Evolutionary conservation across 1,140 invertebrate genomes (phyloP), one percentile per base, ranked within the genome.

Genomic region (Gonioctena quinquepunctata): DNA sequence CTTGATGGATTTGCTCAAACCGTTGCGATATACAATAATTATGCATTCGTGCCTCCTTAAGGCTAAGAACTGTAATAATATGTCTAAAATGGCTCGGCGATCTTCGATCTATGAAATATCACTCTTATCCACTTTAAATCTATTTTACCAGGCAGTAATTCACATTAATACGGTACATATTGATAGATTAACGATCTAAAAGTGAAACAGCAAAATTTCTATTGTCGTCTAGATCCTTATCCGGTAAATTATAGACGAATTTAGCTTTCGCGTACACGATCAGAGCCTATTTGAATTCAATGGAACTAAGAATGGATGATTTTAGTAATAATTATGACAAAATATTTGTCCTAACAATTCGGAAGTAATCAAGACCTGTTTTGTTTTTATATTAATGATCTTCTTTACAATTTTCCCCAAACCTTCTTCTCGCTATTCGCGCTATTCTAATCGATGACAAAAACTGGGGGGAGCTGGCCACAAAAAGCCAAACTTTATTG

Each of bases 41-140:
- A 66, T 66, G 50, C 23, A 23, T 66, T 64, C 63, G 63, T 66
- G 63, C 33, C 21, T 54, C 63, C 63, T 54, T 66, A 42, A 66
- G 63, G 63, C 63, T 54, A 66, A 54, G 48, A 66, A 54, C 63
- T 54, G 50, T 66, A 54, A 66, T 66, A 54, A 54, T 66, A 66
- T 23, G 33, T 66, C 33, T 66, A 66, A 54, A 66, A 66, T 54
- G 63, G 22, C 59, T n/a, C 16, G 33, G 33, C 16, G 33, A 42
- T 42, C 33, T 56, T 56, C 52, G 57, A 23, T 60, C 25, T 60
- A 54, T 60, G 60, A 62, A 62, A 28, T 62, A 62, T 62, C 8
- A 27, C 18, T 62, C 60, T 62, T 62, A 62, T 62, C 25, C 60
- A 28, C 60, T 62, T 62, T 62, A 62, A 60, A 62, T 62, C 60